Base-by-base conservation (phyloP, 1,140 invertebrate species). In the Drosophila kanapiae region DNA sequence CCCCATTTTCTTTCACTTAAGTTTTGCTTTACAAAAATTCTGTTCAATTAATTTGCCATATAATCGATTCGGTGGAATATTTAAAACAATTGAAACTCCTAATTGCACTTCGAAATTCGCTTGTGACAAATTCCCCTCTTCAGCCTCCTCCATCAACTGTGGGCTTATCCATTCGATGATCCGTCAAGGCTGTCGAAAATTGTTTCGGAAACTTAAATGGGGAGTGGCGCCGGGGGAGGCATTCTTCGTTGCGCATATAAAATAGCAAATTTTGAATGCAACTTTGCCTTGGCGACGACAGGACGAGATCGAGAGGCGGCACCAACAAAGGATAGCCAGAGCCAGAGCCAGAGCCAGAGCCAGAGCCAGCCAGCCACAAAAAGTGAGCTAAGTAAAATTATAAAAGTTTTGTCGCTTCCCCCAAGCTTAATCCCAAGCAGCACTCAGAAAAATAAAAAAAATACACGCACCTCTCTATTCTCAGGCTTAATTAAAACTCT, bases 401-500 rank as follows among this genome's bases (percentile, higher is more conserved):
- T 78, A 82, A 81, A 78, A 82, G 74, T 83, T 82, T 76, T 59
- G 13, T 14, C 18, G 23, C 40, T 18, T 37, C 54, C 61, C 56
- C 29, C 38, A 18, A 42, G 37, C 37, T 31, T 35, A 2, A 38
- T 23, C 29, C 53, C 31, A 33, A 48, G 37, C 42, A 31, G 23
- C 14, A 61, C 9, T 43, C 16, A 51, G 14, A 35, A 16, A 6
- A 7, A 6, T 10, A 33, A 49, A 33, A 53, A 23, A 3, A 6
- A 18, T 2, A 1, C 23, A 51, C 23, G n/a, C 56, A 42, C 49
- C 38, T 33, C 18, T 60, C 56, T 33, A 70, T 69, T 69, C 49
- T 38, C 35, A 63, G 60, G 78, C 64, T 78, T 85, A 85, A 85
- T 85, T 85, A 85, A 82, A 86, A 82, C 53, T 75, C 70, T 72